phyloP scores from a whole-genome alignment of 2,797 vertebrate species.

The Sebastes flavidus region DNA sequence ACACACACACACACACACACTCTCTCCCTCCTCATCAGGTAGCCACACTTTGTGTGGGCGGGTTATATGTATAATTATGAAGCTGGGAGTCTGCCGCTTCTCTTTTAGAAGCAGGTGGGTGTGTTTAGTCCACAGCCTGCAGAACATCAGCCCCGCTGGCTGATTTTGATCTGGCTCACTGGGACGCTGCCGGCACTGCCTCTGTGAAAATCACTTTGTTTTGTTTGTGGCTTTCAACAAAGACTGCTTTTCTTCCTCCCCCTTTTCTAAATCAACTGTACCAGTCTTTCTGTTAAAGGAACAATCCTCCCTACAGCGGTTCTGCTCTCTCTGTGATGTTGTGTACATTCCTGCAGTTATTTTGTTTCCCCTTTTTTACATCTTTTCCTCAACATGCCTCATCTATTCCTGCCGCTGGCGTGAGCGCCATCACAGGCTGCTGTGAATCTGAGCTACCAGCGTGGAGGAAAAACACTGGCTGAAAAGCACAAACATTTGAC shows the following conservation, averaged over 20 bases:
- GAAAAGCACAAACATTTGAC: not conserved
- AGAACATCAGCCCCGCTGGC: constrained; percentile 59
- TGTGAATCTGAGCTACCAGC: not conserved
- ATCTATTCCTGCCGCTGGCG: not conserved
- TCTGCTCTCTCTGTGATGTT: not conserved
- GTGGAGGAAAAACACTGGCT: not conserved
- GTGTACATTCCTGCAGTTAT: constrained; percentile 11
- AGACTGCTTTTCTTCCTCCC: not conserved
- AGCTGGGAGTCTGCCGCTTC: constrained; percentile 67
- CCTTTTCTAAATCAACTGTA: not conserved
- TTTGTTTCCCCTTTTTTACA: not conserved
- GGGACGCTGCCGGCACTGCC: constrained; percentile 53
- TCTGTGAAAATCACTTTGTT: constrained; percentile 64
- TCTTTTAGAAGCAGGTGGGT: constrained; percentile 75
- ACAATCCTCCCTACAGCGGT: not conserved
- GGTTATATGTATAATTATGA: constrained; percentile 76
- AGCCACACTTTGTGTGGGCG: constrained; percentile 73
- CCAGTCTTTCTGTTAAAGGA: not conserved
- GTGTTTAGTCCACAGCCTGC: constrained; percentile 62
- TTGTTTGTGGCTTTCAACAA: constrained; percentile 24
- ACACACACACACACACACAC: not conserved
- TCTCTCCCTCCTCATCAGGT: constrained; percentile 70
- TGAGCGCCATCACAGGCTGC: not conserved
- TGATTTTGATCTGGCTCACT: constrained; percentile 48
- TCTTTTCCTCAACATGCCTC: not conserved